phyloP scores from a whole-genome alignment of 2,797 vertebrate species.

The Dromococcyx pavoninus region DNA sequence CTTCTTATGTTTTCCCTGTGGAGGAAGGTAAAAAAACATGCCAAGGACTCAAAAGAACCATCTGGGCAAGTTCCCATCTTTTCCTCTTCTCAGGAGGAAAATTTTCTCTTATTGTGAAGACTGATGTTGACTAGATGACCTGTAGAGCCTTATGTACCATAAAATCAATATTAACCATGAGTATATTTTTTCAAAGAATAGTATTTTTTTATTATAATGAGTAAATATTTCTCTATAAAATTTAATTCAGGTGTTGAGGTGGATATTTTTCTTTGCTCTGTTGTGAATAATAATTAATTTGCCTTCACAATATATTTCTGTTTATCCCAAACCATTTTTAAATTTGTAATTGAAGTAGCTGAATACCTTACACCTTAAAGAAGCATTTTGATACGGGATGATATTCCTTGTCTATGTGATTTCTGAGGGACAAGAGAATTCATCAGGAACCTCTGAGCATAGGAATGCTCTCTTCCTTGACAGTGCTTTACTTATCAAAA shows the following conservation, averaged over 20 bases:
- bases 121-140: neutral
- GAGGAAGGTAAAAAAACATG: neutral
- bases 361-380: neutral
- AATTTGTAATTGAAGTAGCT: neutral
- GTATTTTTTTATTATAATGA: neutral
- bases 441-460: neutral
- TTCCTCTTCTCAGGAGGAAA: neutral
- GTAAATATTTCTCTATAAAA: neutral
- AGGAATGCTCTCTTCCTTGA: neutral
- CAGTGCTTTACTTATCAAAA: neutral
- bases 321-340: neutral
- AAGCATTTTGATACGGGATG: neutral
- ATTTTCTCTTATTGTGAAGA: neutral
- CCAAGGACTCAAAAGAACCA: neutral
- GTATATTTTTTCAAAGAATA: neutral
- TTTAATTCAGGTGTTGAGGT: neutral
- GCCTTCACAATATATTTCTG: neutral
- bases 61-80: neutral
- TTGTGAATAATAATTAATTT: neutral
- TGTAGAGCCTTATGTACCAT: neutral
- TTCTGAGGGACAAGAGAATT: neutral
- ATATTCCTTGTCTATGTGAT: neutral
- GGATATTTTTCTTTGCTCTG: neutral
- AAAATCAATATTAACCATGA: neutral
- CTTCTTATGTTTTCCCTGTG: neutral